Evolutionary conservation across 2,113 vertebrate species (phyloP).

Genomic region (Tragelaphus strepsiceros): DNA sequence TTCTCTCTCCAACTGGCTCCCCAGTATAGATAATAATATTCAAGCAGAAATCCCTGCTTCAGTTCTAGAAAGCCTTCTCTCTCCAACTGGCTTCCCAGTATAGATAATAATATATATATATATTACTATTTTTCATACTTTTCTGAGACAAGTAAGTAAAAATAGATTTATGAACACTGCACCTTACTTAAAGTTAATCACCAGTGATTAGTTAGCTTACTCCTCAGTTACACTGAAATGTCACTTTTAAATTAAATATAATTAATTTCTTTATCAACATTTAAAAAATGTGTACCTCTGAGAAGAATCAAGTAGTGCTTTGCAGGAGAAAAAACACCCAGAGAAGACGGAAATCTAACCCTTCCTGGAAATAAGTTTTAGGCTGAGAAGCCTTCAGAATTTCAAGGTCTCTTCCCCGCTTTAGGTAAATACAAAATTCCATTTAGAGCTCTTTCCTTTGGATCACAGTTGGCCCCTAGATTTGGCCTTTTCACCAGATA

Average conservation of each 20-base stretch:
- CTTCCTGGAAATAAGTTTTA: background rate
- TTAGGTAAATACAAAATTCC: background rate
- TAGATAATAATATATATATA: background rate
- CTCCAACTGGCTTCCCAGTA: background rate
- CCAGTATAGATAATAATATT: background rate
- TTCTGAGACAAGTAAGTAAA: slow-evolving; percentile 1
- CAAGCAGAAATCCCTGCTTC: background rate
- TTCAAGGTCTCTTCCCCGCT: background rate
- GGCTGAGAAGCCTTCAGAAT: background rate
- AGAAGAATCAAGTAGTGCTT: background rate
- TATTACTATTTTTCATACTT: background rate
- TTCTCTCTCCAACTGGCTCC: background rate
- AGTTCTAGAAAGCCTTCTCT: background rate
- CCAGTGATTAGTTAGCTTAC: background rate
- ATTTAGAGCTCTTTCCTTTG: background rate
- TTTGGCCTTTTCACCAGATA: background rate
- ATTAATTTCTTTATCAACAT: slow-evolving; percentile 15
- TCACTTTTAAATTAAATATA: slow-evolving; percentile 27
- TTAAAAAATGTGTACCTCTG: background rate
- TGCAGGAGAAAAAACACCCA: background rate
- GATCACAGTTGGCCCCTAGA: background rate
- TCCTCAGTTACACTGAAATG: slow-evolving; percentile 27
- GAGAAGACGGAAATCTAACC: background rate
- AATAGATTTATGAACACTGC: background rate
- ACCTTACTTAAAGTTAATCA: background rate